Evolutionary conservation across 2,797 vertebrate genomes (phyloP).

Genomic region (Danionella dracula): DNA sequence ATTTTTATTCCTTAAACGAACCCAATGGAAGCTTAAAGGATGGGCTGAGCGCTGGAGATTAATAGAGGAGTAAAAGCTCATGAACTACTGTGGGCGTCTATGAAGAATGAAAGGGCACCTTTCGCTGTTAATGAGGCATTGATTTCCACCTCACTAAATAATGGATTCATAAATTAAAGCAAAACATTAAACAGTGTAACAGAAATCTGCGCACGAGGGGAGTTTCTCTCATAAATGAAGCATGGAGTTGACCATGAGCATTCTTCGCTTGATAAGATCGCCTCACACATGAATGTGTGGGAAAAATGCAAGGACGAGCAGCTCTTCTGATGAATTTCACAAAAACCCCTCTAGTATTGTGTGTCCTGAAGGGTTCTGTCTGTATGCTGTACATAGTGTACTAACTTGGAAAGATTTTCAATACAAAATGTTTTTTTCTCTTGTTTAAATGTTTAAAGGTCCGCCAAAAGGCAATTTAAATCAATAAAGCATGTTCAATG

Average conservation of each 20-base stretch:
- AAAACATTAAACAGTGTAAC: slow-evolving; percentile 38
- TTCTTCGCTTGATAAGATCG: background rate
- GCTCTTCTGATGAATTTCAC: background rate
- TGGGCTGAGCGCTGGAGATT: background rate
- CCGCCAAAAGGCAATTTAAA: too few relatives aligned
- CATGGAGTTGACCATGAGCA: slow-evolving; percentile 3
- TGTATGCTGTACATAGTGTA: too few relatives aligned
- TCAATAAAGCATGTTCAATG: too few relatives aligned
- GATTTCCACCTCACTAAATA: slow-evolving; percentile 52
- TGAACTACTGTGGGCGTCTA: slow-evolving; percentile 2
- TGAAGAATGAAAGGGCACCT: slow-evolving; percentile 39
- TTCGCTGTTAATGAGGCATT: slow-evolving; percentile 49
- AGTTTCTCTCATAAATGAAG: background rate
- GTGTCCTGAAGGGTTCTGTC: background rate
- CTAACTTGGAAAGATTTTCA: too few relatives aligned
- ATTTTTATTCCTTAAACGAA: too few relatives aligned
- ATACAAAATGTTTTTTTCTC: too few relatives aligned
- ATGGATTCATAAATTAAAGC: slow-evolving; percentile 47
- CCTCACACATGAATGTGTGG: background rate
- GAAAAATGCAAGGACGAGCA: background rate
- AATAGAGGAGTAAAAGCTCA: background rate
- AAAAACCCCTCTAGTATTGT: background rate
- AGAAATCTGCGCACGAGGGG: slow-evolving; percentile 37
- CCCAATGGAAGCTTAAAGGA: background rate
- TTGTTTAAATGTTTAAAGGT: too few relatives aligned